Base-by-base conservation (phyloP, 1,140 invertebrate genomes). In the Cyphomyrmex costatus region DNA sequence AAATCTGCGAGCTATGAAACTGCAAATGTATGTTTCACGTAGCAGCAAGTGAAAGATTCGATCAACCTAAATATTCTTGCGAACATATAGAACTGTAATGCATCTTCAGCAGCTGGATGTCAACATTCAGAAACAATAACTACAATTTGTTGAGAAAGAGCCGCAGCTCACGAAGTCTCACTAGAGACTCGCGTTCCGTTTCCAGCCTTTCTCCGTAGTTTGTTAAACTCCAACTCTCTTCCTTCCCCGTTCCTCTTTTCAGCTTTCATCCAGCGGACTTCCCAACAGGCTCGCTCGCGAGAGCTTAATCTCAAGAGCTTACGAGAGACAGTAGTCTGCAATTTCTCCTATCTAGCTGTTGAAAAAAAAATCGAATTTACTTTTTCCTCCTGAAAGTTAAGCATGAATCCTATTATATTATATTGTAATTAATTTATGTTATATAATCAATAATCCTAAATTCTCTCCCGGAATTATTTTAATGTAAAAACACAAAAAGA, bases 101-200 rank as follows among this genome's bases (percentile, higher is more conserved):
- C 27, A 56, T 53, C 49, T 73, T n/a, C 51, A 73, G n/a, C 70
- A 71, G 49, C 3, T 36, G n/a, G 19, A 12, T 53, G 19, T 73
- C 30, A 70, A 14, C 46, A 74, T 56, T 36, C 30, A 36, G 21
- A 42, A 82, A 86, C 85, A 74, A 83, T 86, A 86, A 86, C 51
- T 46, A 74, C 33, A 83, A 83, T 86, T 86, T 66, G 85, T 83
- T 61, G 79, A 74, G 68, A 71, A 66, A 73, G 30, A 74, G 56
- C 66, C 16, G n/a, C 30, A 58, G 85, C 60, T 46, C 36, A 58
- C n/a, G 5, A 53, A 36, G 36, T 73, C 85, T 56, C 60, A n/a
- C 49, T 33, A 58, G 85, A 66, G 49, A 16, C 16, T 30, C 5
- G 51, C 16, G 66, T 61, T 83, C 74, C 61, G 49, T 78, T 68